These are phyloP conservation scores for Glyphotaelius pellucidus DNA, from an alignment of 2,888 invertebrate genomes.

Conservation along the genomic window DNA sequence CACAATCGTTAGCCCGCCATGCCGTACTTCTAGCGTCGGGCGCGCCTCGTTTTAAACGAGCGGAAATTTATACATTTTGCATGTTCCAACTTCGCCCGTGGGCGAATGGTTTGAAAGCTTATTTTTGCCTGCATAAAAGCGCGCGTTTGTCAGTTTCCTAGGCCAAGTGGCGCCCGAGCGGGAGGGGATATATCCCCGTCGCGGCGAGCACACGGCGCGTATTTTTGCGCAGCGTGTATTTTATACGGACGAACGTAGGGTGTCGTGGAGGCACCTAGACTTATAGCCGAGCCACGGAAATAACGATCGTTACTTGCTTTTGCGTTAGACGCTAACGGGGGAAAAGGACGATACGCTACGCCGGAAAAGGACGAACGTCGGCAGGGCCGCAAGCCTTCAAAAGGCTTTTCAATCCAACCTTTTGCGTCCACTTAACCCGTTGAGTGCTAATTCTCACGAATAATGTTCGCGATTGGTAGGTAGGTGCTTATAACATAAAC, in stretches of 20 bases:
- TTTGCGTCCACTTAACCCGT: background rate
- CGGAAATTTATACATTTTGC: conserved; percentile 46
- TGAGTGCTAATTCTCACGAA: background rate
- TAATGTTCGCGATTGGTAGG: background rate
- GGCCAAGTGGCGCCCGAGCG: conserved; percentile 56
- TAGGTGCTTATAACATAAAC: background rate
- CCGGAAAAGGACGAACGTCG: conserved; percentile 56
- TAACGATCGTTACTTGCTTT: conserved; percentile 74
- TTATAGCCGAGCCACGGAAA: conserved; percentile 72
- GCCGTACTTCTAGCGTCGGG: conserved; percentile 58
- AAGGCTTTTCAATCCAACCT: background rate
- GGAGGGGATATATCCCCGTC: conserved; percentile 47
- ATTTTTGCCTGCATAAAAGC: conserved; percentile 34
- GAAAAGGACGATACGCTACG: conserved; percentile 58
- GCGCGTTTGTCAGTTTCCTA: conserved; percentile 24
- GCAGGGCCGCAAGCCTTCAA: conserved; percentile 22
- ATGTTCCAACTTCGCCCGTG: conserved; percentile 26
- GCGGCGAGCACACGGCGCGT: conserved; percentile 54
- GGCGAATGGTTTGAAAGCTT: background rate
- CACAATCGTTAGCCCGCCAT: conserved; percentile 75
- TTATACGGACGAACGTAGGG: conserved; percentile 60
- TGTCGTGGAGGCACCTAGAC: conserved; percentile 51
- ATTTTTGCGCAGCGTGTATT: conserved; percentile 66
- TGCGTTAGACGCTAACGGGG: conserved; percentile 59
- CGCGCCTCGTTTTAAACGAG: conserved; percentile 45